phyloP scores from a whole-genome alignment of 2,888 invertebrate species.

The Euplagia quadripunctaria region DNA sequence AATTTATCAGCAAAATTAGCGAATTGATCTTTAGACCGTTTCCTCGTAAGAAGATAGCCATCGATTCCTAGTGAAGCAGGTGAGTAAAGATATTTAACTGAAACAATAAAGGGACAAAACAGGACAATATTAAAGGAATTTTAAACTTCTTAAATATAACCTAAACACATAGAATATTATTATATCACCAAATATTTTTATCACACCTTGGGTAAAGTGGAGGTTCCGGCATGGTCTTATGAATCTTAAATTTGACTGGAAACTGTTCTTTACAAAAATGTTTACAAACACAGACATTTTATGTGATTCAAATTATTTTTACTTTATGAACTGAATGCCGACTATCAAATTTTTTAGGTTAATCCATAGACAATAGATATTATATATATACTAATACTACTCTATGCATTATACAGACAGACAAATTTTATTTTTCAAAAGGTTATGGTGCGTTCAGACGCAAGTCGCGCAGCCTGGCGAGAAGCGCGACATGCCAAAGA shows the following conservation, averaged over 20 bases:
- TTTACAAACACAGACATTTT: conserved; percentile 67
- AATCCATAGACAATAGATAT: not conserved
- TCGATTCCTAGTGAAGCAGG: conserved; percentile 88
- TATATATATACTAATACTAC: too few species aligned
- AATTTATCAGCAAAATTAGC: conserved; percentile 89
- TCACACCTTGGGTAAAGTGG: conserved; percentile 59
- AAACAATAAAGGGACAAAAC: conserved; percentile 18
- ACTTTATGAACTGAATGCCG: not conserved
- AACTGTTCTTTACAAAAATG: conserved; percentile 54
- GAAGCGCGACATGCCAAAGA: too few species aligned
- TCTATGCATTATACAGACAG: too few species aligned
- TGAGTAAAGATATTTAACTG: conserved; percentile 85
- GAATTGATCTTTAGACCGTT: conserved; percentile 88
- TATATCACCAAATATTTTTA: not conserved
- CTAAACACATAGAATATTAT: not conserved
- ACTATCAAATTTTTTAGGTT: conserved; percentile 15
- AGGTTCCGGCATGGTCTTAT: conserved; percentile 57
- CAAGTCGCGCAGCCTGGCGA: too few species aligned
- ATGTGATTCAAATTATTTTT: conserved; percentile 6
- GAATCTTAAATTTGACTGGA: conserved; percentile 54
- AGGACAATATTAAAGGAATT: not conserved
- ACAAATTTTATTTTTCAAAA: conserved; percentile 2
- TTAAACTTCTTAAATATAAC: conserved; percentile 12
- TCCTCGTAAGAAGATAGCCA: conserved; percentile 85
- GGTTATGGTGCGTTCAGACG: not conserved